Base-by-base conservation (phyloP, 2,797 vertebrate species). In the Steatocranus sp. region DNA sequence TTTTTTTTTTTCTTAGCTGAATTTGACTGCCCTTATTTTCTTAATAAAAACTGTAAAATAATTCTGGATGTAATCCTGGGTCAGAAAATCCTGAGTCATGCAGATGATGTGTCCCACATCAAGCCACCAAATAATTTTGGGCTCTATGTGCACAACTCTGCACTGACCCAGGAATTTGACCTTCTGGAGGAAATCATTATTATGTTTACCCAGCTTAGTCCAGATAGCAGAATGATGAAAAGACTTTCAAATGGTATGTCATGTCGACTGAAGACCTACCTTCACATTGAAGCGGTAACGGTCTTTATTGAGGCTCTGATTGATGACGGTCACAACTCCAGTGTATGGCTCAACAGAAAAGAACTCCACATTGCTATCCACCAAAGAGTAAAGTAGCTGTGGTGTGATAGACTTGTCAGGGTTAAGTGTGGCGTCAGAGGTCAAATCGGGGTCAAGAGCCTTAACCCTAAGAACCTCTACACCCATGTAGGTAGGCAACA, bases 251-350 rank as follows among this genome's bases (percentile, higher is more conserved):
- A 81, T 49, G 43, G 43, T 23, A 43, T 79, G 34, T 54, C n/a
- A 46, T 7, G 20, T 41, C 38, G 12, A 46, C 48, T 18, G 7
- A 70, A 27, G 27, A 51, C 43, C 68, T 61, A 96, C 98, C 93
- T 98, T 97, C 54, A 99, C 79, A 48, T 95, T 97, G 83, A 99
- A 96, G 90, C 97, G 97, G 1, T 99, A 99, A 15, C 97, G 97
- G 83, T 98, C 98, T 90, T 98, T 97, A 79, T 95, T 94, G 84
- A 99, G 97, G 88, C 96, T 97, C 20, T 94, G 96, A 91, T 97
- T 99, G 78, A 96, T 96, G 49, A 99, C 94, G 0, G 96, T 97
- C 83, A 99, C 91, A 43, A 96, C 90, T 11, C 98, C 99, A 9
- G 95, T 97, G 83, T 85, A 92, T 11, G 92, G 87, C 83, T 97